Evolutionary conservation across 2,113 vertebrate species (phyloP).

Genomic region (Otolemur garnettii): DNA sequence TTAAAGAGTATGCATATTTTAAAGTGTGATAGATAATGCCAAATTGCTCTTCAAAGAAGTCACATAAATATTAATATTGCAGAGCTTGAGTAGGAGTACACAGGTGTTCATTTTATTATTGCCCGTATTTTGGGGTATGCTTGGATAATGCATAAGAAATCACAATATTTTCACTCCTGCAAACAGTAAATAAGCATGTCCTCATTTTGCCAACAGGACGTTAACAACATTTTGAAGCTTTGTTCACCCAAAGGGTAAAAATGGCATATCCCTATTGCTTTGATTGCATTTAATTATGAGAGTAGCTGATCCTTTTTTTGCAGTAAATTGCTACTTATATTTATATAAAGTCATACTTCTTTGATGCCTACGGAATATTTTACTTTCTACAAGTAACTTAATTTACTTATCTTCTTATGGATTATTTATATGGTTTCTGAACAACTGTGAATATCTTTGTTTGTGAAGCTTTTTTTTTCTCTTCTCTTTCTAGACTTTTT

Average conservation of each 20-base stretch:
- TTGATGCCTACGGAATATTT: conserved; percentile 47
- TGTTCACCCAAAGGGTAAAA: background rate
- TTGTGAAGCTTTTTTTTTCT: conserved; percentile 33
- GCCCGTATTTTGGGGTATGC: background rate
- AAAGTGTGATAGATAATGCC: background rate
- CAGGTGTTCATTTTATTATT: background rate
- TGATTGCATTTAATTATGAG: conserved; percentile 67
- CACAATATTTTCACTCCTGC: background rate
- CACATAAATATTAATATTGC: conserved; percentile 17
- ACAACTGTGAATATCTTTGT: background rate
- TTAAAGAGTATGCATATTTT: conserved; percentile 27
- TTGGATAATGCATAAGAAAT: background rate
- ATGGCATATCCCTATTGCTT: background rate
- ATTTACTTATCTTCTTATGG: conserved; percentile 51
- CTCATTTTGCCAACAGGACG: background rate
- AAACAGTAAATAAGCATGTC: background rate
- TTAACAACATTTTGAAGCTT: conserved; percentile 37
- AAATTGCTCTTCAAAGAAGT: conserved; percentile 30
- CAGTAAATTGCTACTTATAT: conserved; percentile 48
- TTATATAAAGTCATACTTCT: conserved; percentile 25
- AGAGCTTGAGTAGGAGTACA: background rate
- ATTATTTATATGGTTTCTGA: conserved; percentile 59
- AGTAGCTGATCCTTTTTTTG: background rate
- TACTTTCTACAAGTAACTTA: conserved; percentile 35
- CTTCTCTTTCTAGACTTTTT: conserved; percentile 27